Conservation (phyloP, 2,888 invertebrate species). For the Caenorhabditis japonica region DNA sequence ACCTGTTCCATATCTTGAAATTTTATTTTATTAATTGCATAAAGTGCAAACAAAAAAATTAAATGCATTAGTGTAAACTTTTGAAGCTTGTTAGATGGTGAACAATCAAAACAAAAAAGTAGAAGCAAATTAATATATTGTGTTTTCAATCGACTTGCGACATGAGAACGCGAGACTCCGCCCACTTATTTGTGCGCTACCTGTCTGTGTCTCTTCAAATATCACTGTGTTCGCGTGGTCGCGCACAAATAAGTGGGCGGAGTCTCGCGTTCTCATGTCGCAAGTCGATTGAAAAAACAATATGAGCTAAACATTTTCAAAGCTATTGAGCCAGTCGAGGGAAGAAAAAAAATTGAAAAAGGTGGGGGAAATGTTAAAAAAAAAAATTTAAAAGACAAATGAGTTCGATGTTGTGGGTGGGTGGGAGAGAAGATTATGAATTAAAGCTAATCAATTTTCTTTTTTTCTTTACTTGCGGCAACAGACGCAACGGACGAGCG, state of each 20-base stretch:
- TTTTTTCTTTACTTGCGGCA: slow-evolving; percentile 65
- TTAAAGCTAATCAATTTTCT: neutral
- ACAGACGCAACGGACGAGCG: slow-evolving; percentile 70
- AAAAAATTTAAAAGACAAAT: slow-evolving; percentile 12
- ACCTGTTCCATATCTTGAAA: too few relatives aligned
- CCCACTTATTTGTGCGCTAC: too few relatives aligned
- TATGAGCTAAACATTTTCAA: too few relatives aligned
- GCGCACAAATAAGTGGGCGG: too few relatives aligned
- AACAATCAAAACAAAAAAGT: neutral
- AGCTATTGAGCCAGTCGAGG: slow-evolving; percentile 1
- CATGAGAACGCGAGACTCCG: too few relatives aligned
- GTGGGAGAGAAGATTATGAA: neutral
- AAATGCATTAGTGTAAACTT: neutral
- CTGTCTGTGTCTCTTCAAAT: too few relatives aligned
- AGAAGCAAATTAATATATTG: too few relatives aligned
- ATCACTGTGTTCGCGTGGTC: too few relatives aligned
- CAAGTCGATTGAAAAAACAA: too few relatives aligned
- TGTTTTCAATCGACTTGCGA: too few relatives aligned
- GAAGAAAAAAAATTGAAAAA: neutral
- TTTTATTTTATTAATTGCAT: too few relatives aligned
- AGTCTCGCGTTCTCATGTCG: too few relatives aligned
- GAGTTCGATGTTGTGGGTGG: neutral
- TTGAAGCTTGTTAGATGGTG: slow-evolving; percentile 2
- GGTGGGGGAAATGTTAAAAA: neutral
- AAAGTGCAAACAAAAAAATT: neutral